Conservation (phyloP, 2,113 vertebrate species). For the Limnothrissa miodon region DNA sequence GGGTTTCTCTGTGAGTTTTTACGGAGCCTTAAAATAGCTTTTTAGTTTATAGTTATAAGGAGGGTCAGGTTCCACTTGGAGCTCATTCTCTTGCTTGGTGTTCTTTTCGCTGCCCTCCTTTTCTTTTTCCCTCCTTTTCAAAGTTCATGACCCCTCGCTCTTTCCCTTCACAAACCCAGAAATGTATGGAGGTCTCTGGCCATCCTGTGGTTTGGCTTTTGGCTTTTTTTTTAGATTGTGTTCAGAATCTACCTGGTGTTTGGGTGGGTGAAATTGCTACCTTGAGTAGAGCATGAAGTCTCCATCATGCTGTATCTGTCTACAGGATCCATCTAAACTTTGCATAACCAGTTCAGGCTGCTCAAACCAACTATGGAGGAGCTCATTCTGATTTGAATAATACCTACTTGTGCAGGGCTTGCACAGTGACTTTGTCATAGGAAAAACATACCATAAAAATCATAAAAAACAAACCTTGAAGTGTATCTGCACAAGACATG, state of each 20-base stretch:
- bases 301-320: no score
- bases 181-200: no score
- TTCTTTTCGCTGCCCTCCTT: not conserved
- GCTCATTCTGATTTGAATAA: not conserved
- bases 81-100: not conserved
- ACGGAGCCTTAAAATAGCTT: not conserved
- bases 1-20: not conserved
- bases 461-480: not conserved
- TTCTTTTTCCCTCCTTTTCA: not conserved
- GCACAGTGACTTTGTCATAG: no score
- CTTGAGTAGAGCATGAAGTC: not conserved
- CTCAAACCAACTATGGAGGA: not conserved
- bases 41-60: not conserved
- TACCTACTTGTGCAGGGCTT: not conserved
- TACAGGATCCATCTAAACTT: not conserved
- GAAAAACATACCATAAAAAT: no score
- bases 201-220: no score
- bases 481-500: not conserved
- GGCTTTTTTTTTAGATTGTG: no score
- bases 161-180: not conserved
- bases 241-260: no score
- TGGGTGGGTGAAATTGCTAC: no score
- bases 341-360: constrained; percentile 4
- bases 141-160: not conserved
- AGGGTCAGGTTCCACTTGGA: not conserved